A percentile compares a stretch with the other conserved stretches of the same genome.
Conservation (phyloP, 2,113 vertebrate genomes). For the Rhinopithecus roxellana region DNA sequence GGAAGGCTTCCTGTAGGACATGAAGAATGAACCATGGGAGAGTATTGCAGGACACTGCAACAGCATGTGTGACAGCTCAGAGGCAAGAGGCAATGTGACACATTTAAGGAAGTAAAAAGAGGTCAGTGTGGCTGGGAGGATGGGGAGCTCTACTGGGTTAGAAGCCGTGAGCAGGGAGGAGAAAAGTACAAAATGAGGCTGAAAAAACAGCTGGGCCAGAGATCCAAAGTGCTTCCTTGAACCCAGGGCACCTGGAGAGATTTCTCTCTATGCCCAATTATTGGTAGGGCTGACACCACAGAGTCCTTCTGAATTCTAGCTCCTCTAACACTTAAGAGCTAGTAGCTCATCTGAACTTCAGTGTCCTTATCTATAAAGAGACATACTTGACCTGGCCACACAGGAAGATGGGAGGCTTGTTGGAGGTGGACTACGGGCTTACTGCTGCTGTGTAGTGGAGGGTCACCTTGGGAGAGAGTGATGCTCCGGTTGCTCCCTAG, state of each 20-base stretch:
- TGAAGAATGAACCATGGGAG: background rate
- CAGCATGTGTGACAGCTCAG: background rate
- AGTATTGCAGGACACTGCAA: background rate
- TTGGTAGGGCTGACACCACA: background rate
- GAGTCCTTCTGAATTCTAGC: background rate
- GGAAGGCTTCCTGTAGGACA: background rate
- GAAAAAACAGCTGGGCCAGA: background rate
- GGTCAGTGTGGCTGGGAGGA: background rate
- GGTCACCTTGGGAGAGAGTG: background rate
- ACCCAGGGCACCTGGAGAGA: background rate
- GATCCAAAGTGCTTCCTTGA: background rate
- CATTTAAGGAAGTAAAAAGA: background rate
- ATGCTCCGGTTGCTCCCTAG: background rate
- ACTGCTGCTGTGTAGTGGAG: rapidly evolving
- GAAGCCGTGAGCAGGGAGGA: background rate
- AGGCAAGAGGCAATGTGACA: rapidly evolving
- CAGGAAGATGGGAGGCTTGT: background rate
- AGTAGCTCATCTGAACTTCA: background rate
- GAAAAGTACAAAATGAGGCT: background rate
- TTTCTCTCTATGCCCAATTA: background rate
- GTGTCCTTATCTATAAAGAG: background rate
- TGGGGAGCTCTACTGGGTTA: background rate
- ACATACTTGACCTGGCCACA: background rate
- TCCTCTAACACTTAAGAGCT: background rate
- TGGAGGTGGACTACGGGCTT: background rate